Evolutionary conservation across 1,140 invertebrate genomes (phyloP).

Genomic region (Drosophila azteca): DNA sequence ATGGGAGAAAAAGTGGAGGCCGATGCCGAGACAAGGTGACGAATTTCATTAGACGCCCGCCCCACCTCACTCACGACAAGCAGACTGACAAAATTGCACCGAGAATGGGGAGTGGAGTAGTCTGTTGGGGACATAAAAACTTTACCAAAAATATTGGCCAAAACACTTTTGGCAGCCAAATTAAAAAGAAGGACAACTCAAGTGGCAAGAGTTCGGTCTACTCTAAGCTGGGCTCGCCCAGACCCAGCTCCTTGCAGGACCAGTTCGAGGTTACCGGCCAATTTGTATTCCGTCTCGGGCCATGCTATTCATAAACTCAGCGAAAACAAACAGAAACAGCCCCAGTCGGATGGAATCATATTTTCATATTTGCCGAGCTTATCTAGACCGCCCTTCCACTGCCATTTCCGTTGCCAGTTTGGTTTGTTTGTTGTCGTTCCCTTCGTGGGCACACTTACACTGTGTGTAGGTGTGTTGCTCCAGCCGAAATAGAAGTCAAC

Average conservation of each 20-base stretch:
- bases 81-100: slow-evolving; percentile 31
- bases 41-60: slow-evolving; percentile 69
- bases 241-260: background rate
- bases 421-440: slow-evolving; percentile 46
- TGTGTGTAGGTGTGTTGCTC: slow-evolving; percentile 46
- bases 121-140: slow-evolving; percentile 72
- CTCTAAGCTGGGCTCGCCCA: slow-evolving; percentile 29
- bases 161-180: slow-evolving; percentile 61
- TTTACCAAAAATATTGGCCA: slow-evolving; percentile 64
- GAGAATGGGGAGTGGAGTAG: slow-evolving; percentile 38
- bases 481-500: slow-evolving; percentile 43
- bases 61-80: too few relatives aligned
- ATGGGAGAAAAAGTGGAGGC: slow-evolving; percentile 30
- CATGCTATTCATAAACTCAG: slow-evolving; percentile 38
- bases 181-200: slow-evolving; percentile 50
- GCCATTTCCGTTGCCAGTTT: slow-evolving; percentile 6
- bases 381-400: slow-evolving; percentile 31
- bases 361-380: slow-evolving; percentile 50
- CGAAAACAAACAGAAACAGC: slow-evolving; percentile 62
- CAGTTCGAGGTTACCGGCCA: slow-evolving; percentile 18
- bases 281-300: slow-evolving; percentile 52
- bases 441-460: slow-evolving; percentile 38
- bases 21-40: slow-evolving; percentile 40
- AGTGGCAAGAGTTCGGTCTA: slow-evolving; percentile 27
- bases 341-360: slow-evolving; percentile 57